Evolutionary conservation across 1,140 invertebrate genomes (phyloP), one percentile per base, ranked within the genome.

Genomic region (Microplitis demolitor): DNA sequence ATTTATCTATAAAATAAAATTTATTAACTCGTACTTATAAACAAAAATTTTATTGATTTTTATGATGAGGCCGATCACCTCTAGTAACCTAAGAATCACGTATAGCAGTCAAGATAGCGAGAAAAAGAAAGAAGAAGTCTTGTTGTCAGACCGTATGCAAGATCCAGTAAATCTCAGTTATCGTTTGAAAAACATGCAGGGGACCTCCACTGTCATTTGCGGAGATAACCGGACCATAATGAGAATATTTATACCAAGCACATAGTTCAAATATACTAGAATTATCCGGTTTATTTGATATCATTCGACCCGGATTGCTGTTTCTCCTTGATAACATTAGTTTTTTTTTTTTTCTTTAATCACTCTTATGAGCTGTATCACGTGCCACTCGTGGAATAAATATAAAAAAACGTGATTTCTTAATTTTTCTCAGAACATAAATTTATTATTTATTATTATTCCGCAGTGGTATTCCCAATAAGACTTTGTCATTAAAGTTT

Each of bases 131-230:
- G 14, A 35, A 45, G 16, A 5, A 11, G 66, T 16, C 53, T 60
- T 39, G 60, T 54, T 64, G 60, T 63, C 69, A 53, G 60, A 6
- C 24, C 39, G n/a, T 33, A 45, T 39, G 37, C 16, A 53, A 9
- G 70, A 85, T 82, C 83, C 83, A 73, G 84, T 84, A 77, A 80
- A 78, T 71, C 78, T 82, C 79, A 73, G 83, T 83, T 85, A 83
- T 82, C 78, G 64, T 73, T 58, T 80, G 79, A 81, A 85, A 84
- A 54, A 83, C 76, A 82, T 60, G 69, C 16, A 53, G 33, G 75
- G 76, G 78, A 77, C 78, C 78, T 74, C 64, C 69, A 62, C 77
- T 79, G 80, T 82, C 82, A 82, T 73, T 33, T 74, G 75, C 71
- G 31, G 16, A 66, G 80, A 84, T 85, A 84, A 82, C 70, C 77